Evolutionary conservation across 1,140 invertebrate species (phyloP), one percentile per base, ranked within the genome.

Genomic region (Drosophila asahinai): DNA sequence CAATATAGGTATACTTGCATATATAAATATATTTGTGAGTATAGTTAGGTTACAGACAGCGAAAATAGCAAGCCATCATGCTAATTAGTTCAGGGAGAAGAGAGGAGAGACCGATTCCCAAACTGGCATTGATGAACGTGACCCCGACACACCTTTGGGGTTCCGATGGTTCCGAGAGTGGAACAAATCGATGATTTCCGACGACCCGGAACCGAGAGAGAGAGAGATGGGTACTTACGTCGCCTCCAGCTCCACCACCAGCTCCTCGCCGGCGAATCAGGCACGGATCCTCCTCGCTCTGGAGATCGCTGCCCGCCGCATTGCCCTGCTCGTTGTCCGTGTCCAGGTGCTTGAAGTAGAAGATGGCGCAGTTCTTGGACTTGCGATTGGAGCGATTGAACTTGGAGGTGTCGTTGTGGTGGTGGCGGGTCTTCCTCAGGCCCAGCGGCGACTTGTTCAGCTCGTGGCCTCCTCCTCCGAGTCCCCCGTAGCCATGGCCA

Each of bases 291-390:
- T 63, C 75, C 42, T 90, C 86, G 27, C 75, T 80, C 14, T 77
- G 58, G 12, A 67, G 68, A 73, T 91, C 86, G 15, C 81, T 89
- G 38, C 86, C 83, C 19, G 80, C 82, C 38, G 83, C 86, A 45
- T 83, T 92, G 6, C 86, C 91, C 70, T 74, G 71, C 55, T 97
- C 97, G 1, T 96, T 96, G 93, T 97, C 97, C 3, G 97, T 97
- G 86, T 98, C 97, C 86, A 95, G 94, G 92, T 97, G 97, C 92
- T 95, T 96, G 92, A 97, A 97, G 92, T 97, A 97, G 91, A 96
- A 97, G 58, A 96, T 97, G 66, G 95, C 97, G 83, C 95, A 95
- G 89, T 97, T 97, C 83, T 96, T 96, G 14, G 96, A 96, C 87
- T 96, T 96, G 70, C 96, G 93, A 93, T 97, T 96, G 2, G 96